phyloP scores from a whole-genome alignment of 2,888 invertebrate genomes.

The Lepidonotus clava region DNA sequence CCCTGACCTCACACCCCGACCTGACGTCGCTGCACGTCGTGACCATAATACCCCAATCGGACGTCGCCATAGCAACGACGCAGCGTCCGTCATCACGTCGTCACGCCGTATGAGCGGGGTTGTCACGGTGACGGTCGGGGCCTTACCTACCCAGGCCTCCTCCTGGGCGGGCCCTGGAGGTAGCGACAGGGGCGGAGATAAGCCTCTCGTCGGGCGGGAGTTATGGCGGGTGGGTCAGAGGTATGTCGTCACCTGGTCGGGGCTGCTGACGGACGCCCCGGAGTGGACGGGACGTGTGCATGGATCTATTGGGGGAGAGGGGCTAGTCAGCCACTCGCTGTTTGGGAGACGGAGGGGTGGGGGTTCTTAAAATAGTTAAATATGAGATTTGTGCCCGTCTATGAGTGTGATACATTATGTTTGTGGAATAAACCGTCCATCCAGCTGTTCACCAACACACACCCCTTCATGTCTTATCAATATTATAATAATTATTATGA shows the following conservation, averaged over 20 bases:
- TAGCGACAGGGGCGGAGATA: neutral
- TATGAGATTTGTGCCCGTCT: no score
- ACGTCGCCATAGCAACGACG: neutral
- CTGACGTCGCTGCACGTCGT: neutral
- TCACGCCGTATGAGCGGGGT: neutral
- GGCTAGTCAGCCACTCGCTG: no score
- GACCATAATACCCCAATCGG: no score
- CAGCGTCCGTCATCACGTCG: neutral
- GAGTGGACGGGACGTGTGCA: no score
- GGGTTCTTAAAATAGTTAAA: no score
- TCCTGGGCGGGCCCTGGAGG: neutral
- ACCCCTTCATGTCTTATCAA: no score
- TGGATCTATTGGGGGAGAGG: neutral
- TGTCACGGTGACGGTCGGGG: neutral
- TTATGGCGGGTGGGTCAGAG: neutral
- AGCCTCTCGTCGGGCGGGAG: neutral
- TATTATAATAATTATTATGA: no score
- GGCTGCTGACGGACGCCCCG: conserved; percentile 1
- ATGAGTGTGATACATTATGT: no score
- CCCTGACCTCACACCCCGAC: neutral
- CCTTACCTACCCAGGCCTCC: neutral
- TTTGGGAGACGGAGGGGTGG: neutral
- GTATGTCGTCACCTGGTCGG: neutral
- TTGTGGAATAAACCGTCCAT: no score
- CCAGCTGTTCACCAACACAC: no score